Evolutionary conservation across 2,113 vertebrate species (phyloP).

Genomic region (Dendropsophus ebraccatus): DNA sequence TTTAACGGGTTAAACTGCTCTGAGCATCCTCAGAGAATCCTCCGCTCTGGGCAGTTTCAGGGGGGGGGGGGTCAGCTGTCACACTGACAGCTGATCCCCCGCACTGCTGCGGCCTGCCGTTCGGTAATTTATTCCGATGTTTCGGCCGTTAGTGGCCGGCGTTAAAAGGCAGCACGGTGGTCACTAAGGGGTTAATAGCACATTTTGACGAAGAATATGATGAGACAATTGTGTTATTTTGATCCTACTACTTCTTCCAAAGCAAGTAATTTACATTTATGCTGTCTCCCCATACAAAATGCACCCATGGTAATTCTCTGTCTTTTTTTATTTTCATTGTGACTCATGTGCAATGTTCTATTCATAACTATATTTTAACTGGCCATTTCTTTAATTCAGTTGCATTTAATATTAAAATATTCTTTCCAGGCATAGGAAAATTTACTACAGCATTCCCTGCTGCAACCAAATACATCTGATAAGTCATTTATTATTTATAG

Average conservation of each 20-base stretch:
- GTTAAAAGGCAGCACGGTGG: no score
- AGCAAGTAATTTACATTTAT: not conserved
- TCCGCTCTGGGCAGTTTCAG: no score
- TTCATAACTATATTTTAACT: constrained; percentile 28
- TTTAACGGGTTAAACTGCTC: no score
- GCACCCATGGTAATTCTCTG: not conserved
- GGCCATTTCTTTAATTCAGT: constrained; percentile 33
- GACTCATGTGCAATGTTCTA: not conserved
- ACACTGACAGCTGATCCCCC: no score
- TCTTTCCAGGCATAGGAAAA: constrained; percentile 37
- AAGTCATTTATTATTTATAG: constrained; percentile 47
- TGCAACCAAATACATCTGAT: constrained; percentile 48
- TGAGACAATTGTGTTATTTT: no score
- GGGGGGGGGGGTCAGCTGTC: no score
- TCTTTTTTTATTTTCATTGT: not conserved
- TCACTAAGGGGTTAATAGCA: no score
- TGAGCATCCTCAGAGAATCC: no score
- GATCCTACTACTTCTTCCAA: not conserved
- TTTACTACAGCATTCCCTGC: constrained; percentile 29
- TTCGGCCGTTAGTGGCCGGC: no score
- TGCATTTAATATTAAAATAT: constrained; percentile 46
- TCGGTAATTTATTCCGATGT: no score
- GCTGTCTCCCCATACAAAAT: not conserved
- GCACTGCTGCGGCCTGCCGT: no score
- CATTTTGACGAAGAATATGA: no score